Evolutionary conservation across 2,113 vertebrate species (phyloP).

Genomic region (Carollia perspicillata): DNA sequence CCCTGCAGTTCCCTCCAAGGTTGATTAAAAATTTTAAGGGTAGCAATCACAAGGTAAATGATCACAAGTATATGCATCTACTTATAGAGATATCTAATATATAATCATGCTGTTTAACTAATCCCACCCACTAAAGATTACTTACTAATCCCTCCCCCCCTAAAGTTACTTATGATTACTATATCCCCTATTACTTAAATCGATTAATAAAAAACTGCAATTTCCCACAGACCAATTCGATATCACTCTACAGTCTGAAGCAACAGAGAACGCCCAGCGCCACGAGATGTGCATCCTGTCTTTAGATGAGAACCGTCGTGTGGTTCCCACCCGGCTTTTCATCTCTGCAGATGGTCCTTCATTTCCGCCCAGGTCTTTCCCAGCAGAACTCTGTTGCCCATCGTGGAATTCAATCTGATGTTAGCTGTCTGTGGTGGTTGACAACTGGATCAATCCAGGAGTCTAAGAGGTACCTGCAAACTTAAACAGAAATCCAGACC

Average conservation of each 20-base stretch:
- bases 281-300: not conserved
- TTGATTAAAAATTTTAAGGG: constrained; percentile 34
- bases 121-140: constrained; percentile 65
- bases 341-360: not conserved
- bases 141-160: constrained; percentile 63
- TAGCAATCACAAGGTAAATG: constrained; percentile 39
- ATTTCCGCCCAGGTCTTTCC: constrained; percentile 3
- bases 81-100: constrained; percentile 52
- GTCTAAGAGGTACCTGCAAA: constrained; percentile 61
- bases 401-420: constrained; percentile 6
- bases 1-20: constrained; percentile 56
- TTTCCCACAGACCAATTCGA: constrained; percentile 51
- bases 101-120: constrained; percentile 61
- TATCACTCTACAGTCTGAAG: constrained; percentile 51
- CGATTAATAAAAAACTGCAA: constrained; percentile 56
- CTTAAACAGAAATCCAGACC: constrained; percentile 58
- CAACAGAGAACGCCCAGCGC: constrained; percentile 66
- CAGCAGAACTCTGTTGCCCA: constrained; percentile 40
- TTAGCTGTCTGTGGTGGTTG: constrained; percentile 28
- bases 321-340: not conserved
- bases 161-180: constrained; percentile 58
- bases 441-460: constrained; percentile 56
- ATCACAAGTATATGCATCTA: constrained; percentile 52
- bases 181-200: constrained; percentile 59
- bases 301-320: not conserved